Base-by-base conservation (phyloP, 1,140 invertebrate species). In the Zaprionus ghesquierei region DNA sequence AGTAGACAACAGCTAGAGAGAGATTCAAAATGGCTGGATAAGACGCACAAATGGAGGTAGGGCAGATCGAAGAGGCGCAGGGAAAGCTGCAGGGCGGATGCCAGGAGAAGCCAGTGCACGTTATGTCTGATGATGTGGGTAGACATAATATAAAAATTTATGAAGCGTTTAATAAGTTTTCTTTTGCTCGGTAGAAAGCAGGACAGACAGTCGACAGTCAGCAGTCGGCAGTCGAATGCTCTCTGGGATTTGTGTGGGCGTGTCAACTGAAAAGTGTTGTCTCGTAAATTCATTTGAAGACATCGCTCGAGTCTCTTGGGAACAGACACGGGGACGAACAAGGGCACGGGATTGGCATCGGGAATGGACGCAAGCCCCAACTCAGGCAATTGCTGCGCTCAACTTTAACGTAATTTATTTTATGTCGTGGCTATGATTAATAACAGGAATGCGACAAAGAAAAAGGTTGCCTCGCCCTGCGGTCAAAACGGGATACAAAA, bases 131-230 rank as follows among this genome's bases (percentile, higher is more conserved):
- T 86, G 82, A 86, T 86, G 84, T 86, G 84, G 82, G 82, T 89
- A 89, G 80, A 89, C 80, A 89, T 89, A 89, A 89, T 89, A 89
- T 89, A 89, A 89, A 89, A 89, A 89, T 89, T 89, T 89, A 89
- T 89, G 84, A 89, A 89, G 84, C 84, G 84, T 89, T 89, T 89
- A 89, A 89, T 89, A 89, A 89, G 84, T 89, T 89, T 89, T 89
- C 84, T 89, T 75, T 75, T 89, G 41, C 65, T 61, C 49, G 44
- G 46, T 38, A 68, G 69, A 53, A 29, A 50, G 49, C 65, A 12
- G 53, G 27, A 49, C 41, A 49, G 25, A 41, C 35, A 29, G 27
- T 38, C 54, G 31, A 59, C 38, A 61, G 44, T 33, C 29, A 12
- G 13, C 58, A 61, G 59, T 33, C 46, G 44, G 46, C 46, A 62